Base-by-base conservation (phyloP, 92 coral and sea anemone genomes). In the Bergia sp. region DNA sequence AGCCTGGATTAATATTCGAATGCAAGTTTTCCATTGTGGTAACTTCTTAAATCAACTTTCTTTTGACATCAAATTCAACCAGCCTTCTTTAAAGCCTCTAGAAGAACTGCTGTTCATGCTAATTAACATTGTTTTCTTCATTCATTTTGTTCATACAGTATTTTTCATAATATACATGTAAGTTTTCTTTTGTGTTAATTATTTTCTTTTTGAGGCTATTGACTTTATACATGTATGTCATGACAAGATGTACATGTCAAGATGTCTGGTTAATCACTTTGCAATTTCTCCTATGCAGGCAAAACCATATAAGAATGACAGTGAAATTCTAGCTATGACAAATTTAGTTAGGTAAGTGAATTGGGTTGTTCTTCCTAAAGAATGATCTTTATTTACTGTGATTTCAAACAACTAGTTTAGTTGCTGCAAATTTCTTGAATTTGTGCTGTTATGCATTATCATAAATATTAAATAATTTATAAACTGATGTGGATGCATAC, bases 321-420 rank as follows among this genome's bases (percentile, higher is more conserved):
- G 97, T 1, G 99, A 96, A 91, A 96, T 96, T 53, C 91, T 96
- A 49, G 99, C 99, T 39, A 95, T 96, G 99, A 96, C 99, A 40
- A 96, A 96, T 58, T 94, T 96, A 73, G 99, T 96, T 45, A 96
- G 93, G 91, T 87, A 66, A 72, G 86, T 82, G 20, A 8, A 80
- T 0, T 37, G 23, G 8, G n/a, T 1, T 67, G 3, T 1, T 29
- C 13, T 23, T 45, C 58, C 38, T 23, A 10, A 9, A 79, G 29
- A 37, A 43, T 11, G 69, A 37, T 53, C 29, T 29, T 67, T 84
- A 47, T 38, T 39, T 23, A 84, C 12, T 13, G n/a, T 15, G 15
- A 50, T 37, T 76, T 61, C 37, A 36, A 45, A 57, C 65, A 42
- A 16, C 55, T 41, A n/a, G 23, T 75, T 73, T 57, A 41, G 36